These are phyloP conservation scores for Octomys mimax DNA, from an alignment of 2,797 vertebrate species.

Conservation along the genomic window DNA sequence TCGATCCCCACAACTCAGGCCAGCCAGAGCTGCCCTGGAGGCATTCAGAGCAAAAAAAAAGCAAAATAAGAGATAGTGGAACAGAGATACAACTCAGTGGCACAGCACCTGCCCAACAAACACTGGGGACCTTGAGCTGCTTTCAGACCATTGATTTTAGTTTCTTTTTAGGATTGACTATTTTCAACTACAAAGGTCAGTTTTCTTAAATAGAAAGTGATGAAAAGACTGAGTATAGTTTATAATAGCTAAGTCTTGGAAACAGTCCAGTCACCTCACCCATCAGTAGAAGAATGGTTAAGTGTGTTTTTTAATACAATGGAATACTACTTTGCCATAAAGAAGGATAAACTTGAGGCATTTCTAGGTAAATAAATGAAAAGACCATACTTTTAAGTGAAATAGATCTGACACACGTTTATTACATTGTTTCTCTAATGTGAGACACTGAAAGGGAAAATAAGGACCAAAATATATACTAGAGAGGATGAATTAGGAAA, in stretches of 20 bases:
- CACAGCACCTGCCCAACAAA: no score
- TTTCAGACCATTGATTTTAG: constrained; percentile 39
- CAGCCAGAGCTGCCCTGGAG: no score
- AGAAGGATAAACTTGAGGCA: neutral
- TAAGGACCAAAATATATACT: neutral
- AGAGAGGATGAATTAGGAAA: neutral
- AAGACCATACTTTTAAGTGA: neutral
- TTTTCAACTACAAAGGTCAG: constrained; percentile 72
- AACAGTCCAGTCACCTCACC: neutral
- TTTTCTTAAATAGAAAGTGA: constrained; percentile 66
- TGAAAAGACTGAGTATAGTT: constrained; percentile 83
- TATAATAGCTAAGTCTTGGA: neutral
- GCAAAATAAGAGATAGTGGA: no score
- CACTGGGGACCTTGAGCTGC: neutral
- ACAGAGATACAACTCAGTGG: no score
- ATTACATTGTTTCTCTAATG: neutral
- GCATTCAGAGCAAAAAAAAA: no score
- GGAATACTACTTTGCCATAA: neutral
- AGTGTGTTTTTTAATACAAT: neutral
- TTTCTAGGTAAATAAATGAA: neutral
- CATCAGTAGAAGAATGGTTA: neutral
- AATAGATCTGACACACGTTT: neutral
- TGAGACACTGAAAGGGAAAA: neutral
- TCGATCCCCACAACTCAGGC: no score
- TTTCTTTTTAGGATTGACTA: constrained; percentile 71